Percentiles rank a stretch among this genome's conserved stretches.
phyloP scores from a whole-genome alignment of 2,888 invertebrate genomes.

The Macrosiphum euphorbiae region DNA sequence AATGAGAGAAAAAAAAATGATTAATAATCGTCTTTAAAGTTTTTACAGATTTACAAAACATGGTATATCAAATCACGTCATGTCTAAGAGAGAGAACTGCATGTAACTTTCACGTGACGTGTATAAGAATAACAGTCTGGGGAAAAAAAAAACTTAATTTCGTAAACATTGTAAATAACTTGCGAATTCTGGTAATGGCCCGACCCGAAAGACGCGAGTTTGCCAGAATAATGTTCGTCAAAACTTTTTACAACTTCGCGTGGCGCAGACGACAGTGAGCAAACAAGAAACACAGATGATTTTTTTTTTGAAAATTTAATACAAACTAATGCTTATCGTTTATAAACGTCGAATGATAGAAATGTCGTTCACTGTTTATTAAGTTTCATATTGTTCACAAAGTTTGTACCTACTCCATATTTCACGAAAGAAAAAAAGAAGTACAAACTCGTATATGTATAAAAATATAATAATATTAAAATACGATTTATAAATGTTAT shows the following conservation, averaged over 20 bases:
- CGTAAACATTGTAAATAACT: conserved; percentile 33
- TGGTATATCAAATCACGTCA: not conserved
- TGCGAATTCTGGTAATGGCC: not conserved
- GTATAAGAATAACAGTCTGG: not conserved
- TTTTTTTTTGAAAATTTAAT: conserved; percentile 31
- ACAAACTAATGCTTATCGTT: conserved; percentile 33
- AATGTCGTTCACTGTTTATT: conserved; percentile 14
- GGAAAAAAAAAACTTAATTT: conserved; percentile 20
- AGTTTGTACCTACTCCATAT: not conserved
- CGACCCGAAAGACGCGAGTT: not conserved
- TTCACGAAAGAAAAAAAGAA: not conserved
- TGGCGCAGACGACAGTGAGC: not conserved
- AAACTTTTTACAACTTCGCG: conserved; percentile 38
- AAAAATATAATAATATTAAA: conserved; percentile 2
- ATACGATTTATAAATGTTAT: not conserved
- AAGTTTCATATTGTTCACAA: conserved; percentile 22
- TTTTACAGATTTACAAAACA: not conserved
- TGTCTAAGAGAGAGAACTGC: not conserved
- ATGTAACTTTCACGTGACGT: not conserved
- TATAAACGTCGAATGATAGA: conserved; percentile 28
- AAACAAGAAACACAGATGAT: conserved; percentile 4
- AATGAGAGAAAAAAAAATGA: conserved; percentile 70
- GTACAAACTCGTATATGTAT: no score
- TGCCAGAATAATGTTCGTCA: conserved; percentile 25
- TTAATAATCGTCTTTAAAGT: not conserved